These are phyloP conservation scores for Gobiocypris rarus DNA, from an alignment of 2,113 vertebrate genomes.

Conservation along the genomic window DNA sequence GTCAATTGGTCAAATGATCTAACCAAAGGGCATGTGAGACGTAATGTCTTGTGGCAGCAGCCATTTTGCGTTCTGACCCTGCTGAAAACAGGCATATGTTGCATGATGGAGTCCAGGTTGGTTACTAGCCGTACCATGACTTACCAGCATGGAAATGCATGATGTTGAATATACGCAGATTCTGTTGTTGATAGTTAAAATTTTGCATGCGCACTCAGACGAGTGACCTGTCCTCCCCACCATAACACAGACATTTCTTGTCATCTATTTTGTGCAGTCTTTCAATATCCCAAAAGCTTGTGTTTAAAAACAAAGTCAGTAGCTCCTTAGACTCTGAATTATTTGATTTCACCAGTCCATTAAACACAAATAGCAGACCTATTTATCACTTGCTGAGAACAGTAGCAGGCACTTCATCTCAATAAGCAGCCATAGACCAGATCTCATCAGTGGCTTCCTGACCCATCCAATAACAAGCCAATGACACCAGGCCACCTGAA, in stretches of 20 bases:
- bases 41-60: too few species aligned
- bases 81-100: too few species aligned
- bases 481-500: background rate
- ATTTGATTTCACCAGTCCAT: slow-evolving; percentile 30
- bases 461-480: background rate
- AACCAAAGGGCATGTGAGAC: too few species aligned
- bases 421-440: slow-evolving; percentile 8
- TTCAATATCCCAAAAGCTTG: background rate
- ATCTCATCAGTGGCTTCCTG: slow-evolving; percentile 3
- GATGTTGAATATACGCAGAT: too few species aligned
- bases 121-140: too few species aligned
- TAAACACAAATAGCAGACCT: background rate
- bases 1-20: too few species aligned
- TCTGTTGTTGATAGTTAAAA: too few species aligned
- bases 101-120: too few species aligned
- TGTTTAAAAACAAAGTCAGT: background rate
- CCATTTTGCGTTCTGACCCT: too few species aligned
- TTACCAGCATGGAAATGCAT: too few species aligned
- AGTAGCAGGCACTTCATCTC: slow-evolving; percentile 30
- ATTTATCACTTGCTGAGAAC: slow-evolving; percentile 40
- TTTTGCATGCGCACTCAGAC: too few species aligned
- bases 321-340: background rate
- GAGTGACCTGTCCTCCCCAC: too few species aligned
- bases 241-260: background rate
- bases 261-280: background rate